Evolutionary conservation across 1,140 invertebrate species (phyloP).

Genomic region (Saccostrea glomerata): DNA sequence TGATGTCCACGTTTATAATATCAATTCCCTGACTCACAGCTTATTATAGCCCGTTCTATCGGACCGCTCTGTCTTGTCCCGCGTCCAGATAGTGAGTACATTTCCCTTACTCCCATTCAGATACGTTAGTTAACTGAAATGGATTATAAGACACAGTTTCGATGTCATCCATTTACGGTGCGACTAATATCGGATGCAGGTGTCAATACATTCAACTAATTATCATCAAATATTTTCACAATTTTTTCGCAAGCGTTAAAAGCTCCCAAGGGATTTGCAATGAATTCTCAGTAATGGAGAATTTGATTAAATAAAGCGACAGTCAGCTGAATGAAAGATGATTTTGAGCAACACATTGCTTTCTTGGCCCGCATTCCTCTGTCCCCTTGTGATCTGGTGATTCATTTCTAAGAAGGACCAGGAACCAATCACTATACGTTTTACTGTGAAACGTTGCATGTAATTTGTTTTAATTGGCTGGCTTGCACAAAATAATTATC

Average conservation of each 20-base stretch:
- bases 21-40: slow-evolving; percentile 6
- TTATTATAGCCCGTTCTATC: not conserved
- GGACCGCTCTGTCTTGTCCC: not conserved
- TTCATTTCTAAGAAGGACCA: not conserved
- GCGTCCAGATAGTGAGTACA: not conserved
- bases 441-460: slow-evolving; percentile 4
- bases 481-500: not conserved
- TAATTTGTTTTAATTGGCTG: slow-evolving; percentile 23
- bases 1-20: not conserved
- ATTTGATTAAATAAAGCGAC: slow-evolving; percentile 40
- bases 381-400: not conserved
- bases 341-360: slow-evolving; percentile 32
- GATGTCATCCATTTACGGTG: not conserved
- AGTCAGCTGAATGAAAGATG: slow-evolving; percentile 17
- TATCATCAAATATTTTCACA: slow-evolving; percentile 38
- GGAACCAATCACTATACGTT: not conserved
- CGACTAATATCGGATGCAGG: slow-evolving; percentile 21
- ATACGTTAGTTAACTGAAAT: not conserved
- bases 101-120: not conserved
- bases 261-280: slow-evolving; percentile 24
- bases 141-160: not conserved
- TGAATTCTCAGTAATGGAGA: slow-evolving; percentile 29
- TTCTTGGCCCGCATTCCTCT: not conserved
- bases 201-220: slow-evolving; percentile 22
- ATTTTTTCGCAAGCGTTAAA: slow-evolving; percentile 41